Percentiles rank a stretch among this genome's conserved stretches.
phyloP scores from a whole-genome alignment of 1,140 invertebrate genomes.

The Panagrolaimus sp. region DNA sequence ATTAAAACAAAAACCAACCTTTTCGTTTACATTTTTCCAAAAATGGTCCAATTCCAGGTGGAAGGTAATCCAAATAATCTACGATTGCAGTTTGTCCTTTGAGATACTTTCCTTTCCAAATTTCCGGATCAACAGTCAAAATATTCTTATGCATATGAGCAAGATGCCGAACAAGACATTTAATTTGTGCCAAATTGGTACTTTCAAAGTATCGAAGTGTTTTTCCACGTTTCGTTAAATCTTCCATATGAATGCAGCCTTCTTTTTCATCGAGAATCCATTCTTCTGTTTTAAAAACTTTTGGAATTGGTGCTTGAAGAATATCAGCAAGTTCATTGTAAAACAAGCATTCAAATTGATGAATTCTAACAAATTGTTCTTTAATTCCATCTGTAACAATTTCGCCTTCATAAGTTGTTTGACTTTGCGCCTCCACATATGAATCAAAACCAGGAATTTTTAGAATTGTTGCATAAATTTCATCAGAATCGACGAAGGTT shows the following conservation, averaged over 20 bases:
- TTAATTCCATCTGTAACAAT: neutral
- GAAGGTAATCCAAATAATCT: too few species aligned
- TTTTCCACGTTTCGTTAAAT: neutral
- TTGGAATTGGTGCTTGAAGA: neutral
- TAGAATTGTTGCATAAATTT: neutral
- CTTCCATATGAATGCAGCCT: slow-evolving; percentile 2
- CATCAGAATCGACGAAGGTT: neutral
- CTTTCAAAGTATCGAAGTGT: neutral
- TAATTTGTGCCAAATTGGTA: neutral
- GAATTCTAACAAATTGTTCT: neutral
- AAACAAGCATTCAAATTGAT: neutral
- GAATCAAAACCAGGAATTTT: neutral
- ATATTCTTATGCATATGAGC: slow-evolving; percentile 7
- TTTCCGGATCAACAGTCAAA: neutral
- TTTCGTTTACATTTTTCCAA: too few species aligned
- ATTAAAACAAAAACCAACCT: too few species aligned
- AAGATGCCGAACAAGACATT: neutral
- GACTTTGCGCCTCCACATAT: neutral
- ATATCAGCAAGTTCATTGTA: neutral
- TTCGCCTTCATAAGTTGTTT: neutral
- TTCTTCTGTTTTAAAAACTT: neutral
- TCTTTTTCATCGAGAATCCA: neutral
- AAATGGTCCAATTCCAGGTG: too few species aligned
- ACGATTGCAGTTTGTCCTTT: too few species aligned
- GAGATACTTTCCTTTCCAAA: neutral